Base-by-base conservation (phyloP, 2,888 invertebrate genomes). In the Eremobia ochroleuca region DNA sequence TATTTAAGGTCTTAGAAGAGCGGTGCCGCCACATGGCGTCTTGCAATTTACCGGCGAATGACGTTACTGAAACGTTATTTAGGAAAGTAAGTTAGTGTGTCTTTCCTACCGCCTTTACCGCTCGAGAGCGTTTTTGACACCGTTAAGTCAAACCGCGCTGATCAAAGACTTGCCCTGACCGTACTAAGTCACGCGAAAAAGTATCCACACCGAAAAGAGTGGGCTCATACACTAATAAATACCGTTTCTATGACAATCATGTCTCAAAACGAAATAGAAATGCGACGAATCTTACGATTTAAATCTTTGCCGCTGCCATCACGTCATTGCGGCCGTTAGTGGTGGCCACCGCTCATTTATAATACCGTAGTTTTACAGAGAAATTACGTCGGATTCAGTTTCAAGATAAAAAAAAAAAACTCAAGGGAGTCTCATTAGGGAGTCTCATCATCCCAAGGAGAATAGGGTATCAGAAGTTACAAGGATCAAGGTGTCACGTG, bases 381-480 rank as follows among this genome's bases (percentile, higher is more conserved):
- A 46, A 46, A 74, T 34, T 28, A 28, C 4, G 28, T 6, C n/a
- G 15, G 31, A 49, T 15, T 25, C 31, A 52, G 40, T 43, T 75
- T 52, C 2, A 70, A 25, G 18, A n/a, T n/a, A n/a, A n/a, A 8
- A 6, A 46, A 46, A 13, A 65, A 55, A 59, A 70, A 71, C 73
- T 67, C 58, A 73, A 52, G 34, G 25, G 15, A 46, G 25, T 66
- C 25, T 46, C 58, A 59, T 34, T 34, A 52, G n/a, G n/a, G n/a
- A n/a, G n/a, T n/a, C n/a, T n/a, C n/a, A n/a, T n/a, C n/a, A 85
- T 85, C 68, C 73, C 76, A 73, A 21, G 34, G 25, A 62, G 13
- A 81, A 58, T 43, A 68, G 73, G 65, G 34, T 72, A 72, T 55
- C 81, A 81, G 64, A 69, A 80, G 52, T 15, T 28, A 79, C 52